Base-by-base conservation (phyloP, 2,888 invertebrate genomes). In the Lomographa bimaculata region DNA sequence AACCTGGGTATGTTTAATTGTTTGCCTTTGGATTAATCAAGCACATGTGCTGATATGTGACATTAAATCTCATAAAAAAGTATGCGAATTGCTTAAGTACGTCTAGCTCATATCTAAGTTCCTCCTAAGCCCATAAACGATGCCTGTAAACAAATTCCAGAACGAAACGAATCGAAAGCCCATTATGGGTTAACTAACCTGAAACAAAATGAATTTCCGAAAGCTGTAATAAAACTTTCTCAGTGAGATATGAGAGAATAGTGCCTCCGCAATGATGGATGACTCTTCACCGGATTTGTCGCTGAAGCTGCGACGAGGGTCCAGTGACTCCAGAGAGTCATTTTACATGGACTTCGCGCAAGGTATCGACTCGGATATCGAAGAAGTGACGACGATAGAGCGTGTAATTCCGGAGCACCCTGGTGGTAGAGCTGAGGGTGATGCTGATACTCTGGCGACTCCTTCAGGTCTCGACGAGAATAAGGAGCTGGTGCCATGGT, bases 331-430 rank as follows among this genome's bases (percentile, higher is more conserved):
- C 17, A 91, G 96, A 51, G 96, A 96, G 79, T 96, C 95, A 36
- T 96, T 96, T 78, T 96, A 96, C 70, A 95, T 96, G 96, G 96
- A 96, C 84, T 95, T 96, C 74, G 96, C 95, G 64, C 95, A 95
- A 89, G 96, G 96, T 45, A 96, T 96, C 73, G 96, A 96, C 81
- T 96, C 96, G 8, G 96, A 96, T 72, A 96, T 96, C 64, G 96
- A 96, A 76, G 96, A 96, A 80, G 95, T 95, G 69, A 93, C 94
- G 25, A 94, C 94, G 36, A 92, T 93, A 28, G 91, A 91, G 61
- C 90, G 92, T 25, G 81, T 89, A 43, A 89, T 90, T 25, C 90
- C 90, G 38, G 89, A 90, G 63, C 84, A 90, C 53, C 86, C 79
- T 46, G 87, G 75, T 0, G 86, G 86, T 7, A 65, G 85, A 50